Conservation (phyloP, 2,113 vertebrate genomes). For the Raja brachyura region DNA sequence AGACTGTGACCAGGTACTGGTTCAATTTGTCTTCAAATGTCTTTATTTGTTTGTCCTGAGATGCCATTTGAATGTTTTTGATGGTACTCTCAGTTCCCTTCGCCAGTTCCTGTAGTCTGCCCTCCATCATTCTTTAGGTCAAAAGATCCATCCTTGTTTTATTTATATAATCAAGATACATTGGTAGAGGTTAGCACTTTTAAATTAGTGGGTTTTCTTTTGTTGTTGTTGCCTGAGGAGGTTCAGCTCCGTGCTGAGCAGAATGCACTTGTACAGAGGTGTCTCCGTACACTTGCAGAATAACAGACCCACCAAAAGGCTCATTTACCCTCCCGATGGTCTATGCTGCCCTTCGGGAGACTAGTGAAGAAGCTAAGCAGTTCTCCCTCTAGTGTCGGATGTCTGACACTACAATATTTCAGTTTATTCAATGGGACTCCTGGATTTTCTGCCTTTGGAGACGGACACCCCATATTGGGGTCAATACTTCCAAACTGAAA, state of each 20-base stretch:
- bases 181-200: neutral
- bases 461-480: neutral
- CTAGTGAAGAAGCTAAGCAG: neutral
- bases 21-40: neutral
- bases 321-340: neutral
- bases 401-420: neutral
- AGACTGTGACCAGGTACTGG: neutral
- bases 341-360: neutral
- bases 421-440: neutral
- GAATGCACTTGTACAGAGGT: neutral
- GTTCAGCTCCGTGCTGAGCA: neutral
- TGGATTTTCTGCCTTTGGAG: no score
- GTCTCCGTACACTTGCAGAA: neutral
- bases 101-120: neutral
- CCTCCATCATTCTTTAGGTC: neutral
- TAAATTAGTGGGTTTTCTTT: neutral
- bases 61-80: neutral
- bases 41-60: neutral
- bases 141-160: neutral
- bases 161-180: neutral
- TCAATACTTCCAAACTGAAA: neutral
- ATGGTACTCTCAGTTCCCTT: neutral
- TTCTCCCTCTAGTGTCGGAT: neutral
- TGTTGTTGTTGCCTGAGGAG: neutral
- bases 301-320: neutral